Evolutionary conservation across 1,140 invertebrate species (phyloP).

Genomic region (Drosophila tropicalis): DNA sequence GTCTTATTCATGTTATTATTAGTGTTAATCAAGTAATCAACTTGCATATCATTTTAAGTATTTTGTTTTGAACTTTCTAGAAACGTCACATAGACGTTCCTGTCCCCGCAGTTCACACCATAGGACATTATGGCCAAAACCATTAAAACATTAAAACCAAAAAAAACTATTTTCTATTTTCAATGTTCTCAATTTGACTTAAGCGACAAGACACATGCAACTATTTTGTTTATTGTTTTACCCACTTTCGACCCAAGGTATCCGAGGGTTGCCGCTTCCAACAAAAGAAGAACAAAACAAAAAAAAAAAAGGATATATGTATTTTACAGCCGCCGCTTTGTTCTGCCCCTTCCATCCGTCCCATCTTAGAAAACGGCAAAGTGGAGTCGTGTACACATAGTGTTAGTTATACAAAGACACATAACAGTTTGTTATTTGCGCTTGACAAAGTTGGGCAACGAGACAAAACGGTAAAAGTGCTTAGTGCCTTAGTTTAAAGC

Average conservation of each 20-base stretch:
- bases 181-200: no score
- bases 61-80: no score
- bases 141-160: no score
- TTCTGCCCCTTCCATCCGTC: not conserved
- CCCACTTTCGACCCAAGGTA: not conserved
- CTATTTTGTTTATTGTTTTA: not conserved
- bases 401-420: constrained; percentile 75
- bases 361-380: not conserved
- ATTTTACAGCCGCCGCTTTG: constrained; percentile 2
- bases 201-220: no score
- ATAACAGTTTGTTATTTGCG: constrained; percentile 79
- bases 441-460: constrained; percentile 75
- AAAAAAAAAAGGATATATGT: constrained; percentile 7
- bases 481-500: constrained; percentile 81
- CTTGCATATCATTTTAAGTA: no score
- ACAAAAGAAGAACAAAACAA: not conserved
- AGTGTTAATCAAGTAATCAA: no score
- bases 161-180: no score
- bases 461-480: constrained; percentile 66
- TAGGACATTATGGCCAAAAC: no score
- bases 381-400: constrained; percentile 42
- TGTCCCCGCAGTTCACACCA: no score
- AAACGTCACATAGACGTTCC: no score
- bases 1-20: no score
- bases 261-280: not conserved